Percentiles rank a stretch among this genome's conserved stretches.
Evolutionary conservation across 2,113 vertebrate species (phyloP).

Genomic region (Sander lucioperca): DNA sequence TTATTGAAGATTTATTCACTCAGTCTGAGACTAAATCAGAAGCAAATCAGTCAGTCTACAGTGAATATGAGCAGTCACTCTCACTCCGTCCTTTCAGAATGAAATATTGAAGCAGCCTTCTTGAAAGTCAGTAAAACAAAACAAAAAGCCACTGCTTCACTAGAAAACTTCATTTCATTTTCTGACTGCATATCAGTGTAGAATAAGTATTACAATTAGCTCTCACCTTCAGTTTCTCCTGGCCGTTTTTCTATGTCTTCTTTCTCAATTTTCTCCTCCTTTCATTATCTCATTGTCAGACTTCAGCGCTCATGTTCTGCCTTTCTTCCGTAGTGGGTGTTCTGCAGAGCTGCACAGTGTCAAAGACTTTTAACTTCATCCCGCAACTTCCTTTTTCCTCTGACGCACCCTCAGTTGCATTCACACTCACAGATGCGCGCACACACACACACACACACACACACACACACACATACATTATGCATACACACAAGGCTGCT

Average conservation of each 20-base stretch:
- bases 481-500: slow-evolving; percentile 19
- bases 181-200: not conserved
- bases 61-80: not conserved
- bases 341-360: slow-evolving; percentile 75
- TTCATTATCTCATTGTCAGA: slow-evolving; percentile 61
- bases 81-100: not conserved
- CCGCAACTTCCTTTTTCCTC: slow-evolving; percentile 82
- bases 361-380: slow-evolving; percentile 73
- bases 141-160: not conserved
- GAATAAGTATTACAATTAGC: not conserved
- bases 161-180: not conserved
- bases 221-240: slow-evolving; percentile 58
- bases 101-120: not conserved
- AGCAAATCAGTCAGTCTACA: not conserved
- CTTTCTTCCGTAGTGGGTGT: slow-evolving; percentile 80
- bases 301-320: slow-evolving; percentile 43
- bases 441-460: slow-evolving; percentile 6
- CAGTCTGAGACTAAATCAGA: not conserved
- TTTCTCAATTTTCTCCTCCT: slow-evolving; percentile 35
- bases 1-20: not conserved
- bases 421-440: slow-evolving; percentile 23
- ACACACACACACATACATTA: not conserved
- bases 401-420: slow-evolving; percentile 63
- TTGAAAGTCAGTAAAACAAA: not conserved
- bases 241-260: slow-evolving; percentile 13